Percentiles rank a stretch among this genome's conserved stretches.
Conservation (phyloP, 2,888 invertebrate species). For the Hemithea aestivaria region DNA sequence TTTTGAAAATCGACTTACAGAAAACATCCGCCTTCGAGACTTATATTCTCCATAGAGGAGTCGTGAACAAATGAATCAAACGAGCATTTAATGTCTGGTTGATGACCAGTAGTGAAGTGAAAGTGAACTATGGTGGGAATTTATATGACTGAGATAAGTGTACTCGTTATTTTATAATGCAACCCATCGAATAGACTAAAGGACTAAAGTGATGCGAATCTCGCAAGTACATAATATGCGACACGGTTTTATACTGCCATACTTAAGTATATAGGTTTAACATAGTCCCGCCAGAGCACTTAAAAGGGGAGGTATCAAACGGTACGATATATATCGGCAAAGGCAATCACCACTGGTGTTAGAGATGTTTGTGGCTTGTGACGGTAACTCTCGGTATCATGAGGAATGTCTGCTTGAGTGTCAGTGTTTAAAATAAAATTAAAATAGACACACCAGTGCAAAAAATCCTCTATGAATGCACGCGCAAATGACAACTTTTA, state of each 20-base stretch:
- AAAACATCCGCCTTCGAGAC: slow-evolving; percentile 6
- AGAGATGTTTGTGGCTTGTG: too few relatives aligned
- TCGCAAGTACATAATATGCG: slow-evolving; percentile 55
- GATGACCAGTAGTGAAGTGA: slow-evolving; percentile 32
- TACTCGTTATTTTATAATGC: slow-evolving; percentile 49
- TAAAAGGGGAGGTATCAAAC: too few relatives aligned
- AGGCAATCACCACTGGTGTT: too few relatives aligned
- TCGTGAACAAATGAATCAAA: slow-evolving; percentile 19
- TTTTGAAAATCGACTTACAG: too few relatives aligned
- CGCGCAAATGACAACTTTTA: too few relatives aligned
- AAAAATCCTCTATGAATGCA: too few relatives aligned
- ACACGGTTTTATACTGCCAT: slow-evolving; percentile 70
- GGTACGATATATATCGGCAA: too few relatives aligned
- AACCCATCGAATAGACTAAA: slow-evolving; percentile 71
- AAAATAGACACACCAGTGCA: too few relatives aligned
- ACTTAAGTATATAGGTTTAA: slow-evolving; percentile 58
- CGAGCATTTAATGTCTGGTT: slow-evolving; percentile 23
- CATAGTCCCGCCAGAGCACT: too few relatives aligned
- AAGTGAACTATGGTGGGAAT: slow-evolving; percentile 28
- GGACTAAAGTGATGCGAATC: slow-evolving; percentile 60
- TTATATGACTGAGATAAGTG: slow-evolving; percentile 41
- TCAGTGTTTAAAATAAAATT: too few relatives aligned
- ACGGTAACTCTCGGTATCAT: too few relatives aligned
- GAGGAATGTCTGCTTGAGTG: too few relatives aligned
- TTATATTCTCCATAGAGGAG: slow-evolving; percentile 1